These are phyloP conservation scores for Chelonus insularis DNA, from an alignment of 1,140 invertebrate genomes.

Conservation along the genomic window DNA sequence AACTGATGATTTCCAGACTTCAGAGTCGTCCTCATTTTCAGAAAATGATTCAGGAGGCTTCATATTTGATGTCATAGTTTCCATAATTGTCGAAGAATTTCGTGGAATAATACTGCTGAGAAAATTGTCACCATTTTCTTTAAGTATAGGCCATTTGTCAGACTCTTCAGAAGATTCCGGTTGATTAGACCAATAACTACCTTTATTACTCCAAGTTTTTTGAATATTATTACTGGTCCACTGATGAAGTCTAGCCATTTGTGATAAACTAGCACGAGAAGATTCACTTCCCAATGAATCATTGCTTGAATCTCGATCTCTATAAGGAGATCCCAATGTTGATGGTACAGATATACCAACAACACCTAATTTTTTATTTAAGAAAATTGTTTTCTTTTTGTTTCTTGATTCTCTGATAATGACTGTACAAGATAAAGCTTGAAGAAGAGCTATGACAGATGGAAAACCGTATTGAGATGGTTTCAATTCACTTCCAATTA, in stretches of 20 bases:
- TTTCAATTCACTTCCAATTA: slow-evolving; percentile 62
- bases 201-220: slow-evolving; percentile 39
- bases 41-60: slow-evolving; percentile 46
- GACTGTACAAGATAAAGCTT: slow-evolving; percentile 65
- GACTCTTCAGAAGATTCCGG: slow-evolving; percentile 18
- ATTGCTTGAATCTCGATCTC: slow-evolving; percentile 52
- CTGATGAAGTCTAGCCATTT: slow-evolving; percentile 31
- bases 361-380: slow-evolving; percentile 55
- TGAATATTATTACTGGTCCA: slow-evolving; percentile 35
- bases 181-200: slow-evolving; percentile 24
- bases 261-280: slow-evolving; percentile 32
- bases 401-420: slow-evolving; percentile 51
- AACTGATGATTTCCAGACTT: slow-evolving; percentile 40
- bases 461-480: slow-evolving; percentile 64
- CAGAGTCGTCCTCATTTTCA: slow-evolving; percentile 30
- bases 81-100: slow-evolving; percentile 35
- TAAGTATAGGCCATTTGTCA: slow-evolving; percentile 39
- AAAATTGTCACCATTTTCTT: slow-evolving; percentile 36
- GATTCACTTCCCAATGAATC: slow-evolving; percentile 53
- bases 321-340: slow-evolving; percentile 35
- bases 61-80: slow-evolving; percentile 38
- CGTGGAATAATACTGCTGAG: slow-evolving; percentile 45
- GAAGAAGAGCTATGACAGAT: slow-evolving; percentile 59
- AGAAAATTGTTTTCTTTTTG: slow-evolving; percentile 51
- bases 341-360: slow-evolving; percentile 48